Evolutionary conservation across 2,113 vertebrate species (phyloP).

Genomic region (Oenanthe melanoleuca): DNA sequence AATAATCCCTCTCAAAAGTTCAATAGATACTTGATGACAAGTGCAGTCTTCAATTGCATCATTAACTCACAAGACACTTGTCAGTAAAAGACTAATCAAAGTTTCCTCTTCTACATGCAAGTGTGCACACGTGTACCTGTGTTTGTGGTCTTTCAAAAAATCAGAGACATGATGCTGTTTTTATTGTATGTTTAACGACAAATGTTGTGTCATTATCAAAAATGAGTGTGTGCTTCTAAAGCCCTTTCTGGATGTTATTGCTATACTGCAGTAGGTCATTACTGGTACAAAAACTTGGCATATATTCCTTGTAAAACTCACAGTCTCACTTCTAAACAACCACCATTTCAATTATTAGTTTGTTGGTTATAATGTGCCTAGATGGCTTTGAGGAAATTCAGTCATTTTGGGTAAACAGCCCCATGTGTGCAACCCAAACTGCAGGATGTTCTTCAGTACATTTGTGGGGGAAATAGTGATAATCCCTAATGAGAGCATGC

Average conservation of each 20-base stretch:
- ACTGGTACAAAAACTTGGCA: not conserved
- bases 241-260: not conserved
- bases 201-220: not conserved
- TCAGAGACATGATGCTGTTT: not conserved
- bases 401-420: not conserved
- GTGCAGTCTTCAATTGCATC: not conserved
- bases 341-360: not conserved
- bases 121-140: rapidly evolving
- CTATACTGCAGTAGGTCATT: not conserved
- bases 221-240: not conserved
- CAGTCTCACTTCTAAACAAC: not conserved
- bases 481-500: not conserved
- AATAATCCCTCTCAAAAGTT: not conserved
- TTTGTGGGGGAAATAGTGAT: not conserved
- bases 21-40: not conserved
- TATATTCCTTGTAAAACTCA: not conserved
- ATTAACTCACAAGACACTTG: not conserved
- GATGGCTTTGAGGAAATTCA: not conserved
- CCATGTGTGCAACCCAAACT: not conserved
- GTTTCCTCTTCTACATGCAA: not conserved
- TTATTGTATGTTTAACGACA: not conserved
- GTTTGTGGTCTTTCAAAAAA: not conserved
- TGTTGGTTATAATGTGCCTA: not conserved
- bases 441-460: not conserved
- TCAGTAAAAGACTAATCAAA: not conserved